A percentile compares a stretch with the other conserved stretches of the same genome.
Conservation (phyloP, 2,888 invertebrate species). For the Apantesis nais region DNA sequence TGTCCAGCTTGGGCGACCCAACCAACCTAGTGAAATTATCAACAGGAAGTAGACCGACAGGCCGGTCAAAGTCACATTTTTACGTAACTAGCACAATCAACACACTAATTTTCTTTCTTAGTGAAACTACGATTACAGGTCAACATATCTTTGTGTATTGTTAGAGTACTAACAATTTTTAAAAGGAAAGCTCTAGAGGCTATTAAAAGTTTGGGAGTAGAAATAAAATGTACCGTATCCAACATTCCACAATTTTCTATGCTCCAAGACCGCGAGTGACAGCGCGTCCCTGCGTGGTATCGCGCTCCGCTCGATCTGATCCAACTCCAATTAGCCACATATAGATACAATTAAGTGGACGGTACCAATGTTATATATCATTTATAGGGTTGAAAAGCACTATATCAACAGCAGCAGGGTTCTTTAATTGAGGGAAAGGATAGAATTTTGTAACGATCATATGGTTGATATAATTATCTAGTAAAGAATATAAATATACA, state of each 20-base stretch:
- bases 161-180: too few species aligned
- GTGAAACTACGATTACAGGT: not conserved
- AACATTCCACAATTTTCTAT: not conserved
- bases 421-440: not conserved
- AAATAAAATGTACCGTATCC: not conserved
- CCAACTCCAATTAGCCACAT: conserved; percentile 64
- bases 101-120: not conserved
- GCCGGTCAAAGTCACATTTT: too few species aligned
- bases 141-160: not conserved
- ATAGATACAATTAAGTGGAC: conserved; percentile 20
- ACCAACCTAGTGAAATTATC: too few species aligned
- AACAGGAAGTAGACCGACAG: too few species aligned
- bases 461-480: not conserved
- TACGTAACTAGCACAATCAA: too few species aligned
- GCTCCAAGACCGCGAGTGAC: conserved; percentile 23
- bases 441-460: not conserved
- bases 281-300: conserved; percentile 37
- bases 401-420: not conserved
- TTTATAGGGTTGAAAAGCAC: not conserved
- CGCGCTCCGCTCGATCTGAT: conserved; percentile 56
- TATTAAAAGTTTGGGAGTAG: not conserved
- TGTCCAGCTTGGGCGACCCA: too few species aligned
- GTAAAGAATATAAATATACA: too few species aligned
- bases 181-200: not conserved
- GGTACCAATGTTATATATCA: not conserved